These are phyloP conservation scores for Microcebus lehilahytsara DNA, from an alignment of 2,113 vertebrate species.

Conservation along the genomic window DNA sequence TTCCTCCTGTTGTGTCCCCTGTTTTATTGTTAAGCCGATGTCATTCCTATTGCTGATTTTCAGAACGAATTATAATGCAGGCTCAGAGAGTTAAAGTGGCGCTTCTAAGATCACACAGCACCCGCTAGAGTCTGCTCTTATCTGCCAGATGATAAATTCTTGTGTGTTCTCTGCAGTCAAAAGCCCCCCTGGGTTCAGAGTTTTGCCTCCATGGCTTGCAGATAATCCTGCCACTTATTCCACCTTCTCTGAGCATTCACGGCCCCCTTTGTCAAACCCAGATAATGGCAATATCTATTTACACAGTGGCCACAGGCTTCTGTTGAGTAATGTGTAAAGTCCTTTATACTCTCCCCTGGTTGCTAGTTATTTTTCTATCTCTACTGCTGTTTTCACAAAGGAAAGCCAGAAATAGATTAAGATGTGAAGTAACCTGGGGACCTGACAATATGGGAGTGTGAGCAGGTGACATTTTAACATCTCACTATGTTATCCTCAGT, in stretches of 20 bases:
- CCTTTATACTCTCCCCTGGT: not conserved
- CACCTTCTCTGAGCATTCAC: not conserved
- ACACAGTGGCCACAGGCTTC: not conserved
- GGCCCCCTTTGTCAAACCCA: not conserved
- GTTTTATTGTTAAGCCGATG: not conserved
- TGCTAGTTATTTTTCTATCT: not conserved
- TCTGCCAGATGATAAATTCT: not conserved
- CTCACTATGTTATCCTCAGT: fast-evolving
- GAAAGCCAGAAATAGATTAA: not conserved
- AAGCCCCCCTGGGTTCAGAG: not conserved
- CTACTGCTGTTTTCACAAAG: not conserved
- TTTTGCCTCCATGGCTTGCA: not conserved
- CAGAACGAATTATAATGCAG: not conserved
- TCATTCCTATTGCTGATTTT: not conserved
- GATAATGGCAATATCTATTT: not conserved
- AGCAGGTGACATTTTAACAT: too few species aligned
- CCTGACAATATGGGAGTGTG: not conserved
- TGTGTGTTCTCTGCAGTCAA: not conserved
- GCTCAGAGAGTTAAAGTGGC: not conserved
- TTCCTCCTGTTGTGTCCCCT: not conserved
- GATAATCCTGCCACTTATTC: not conserved
- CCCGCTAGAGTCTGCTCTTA: not conserved
- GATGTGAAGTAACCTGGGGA: too few species aligned
- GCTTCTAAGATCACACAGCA: not conserved
- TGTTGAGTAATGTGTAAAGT: not conserved